Evolutionary conservation across 2,888 invertebrate genomes (phyloP).

Genomic region (Apamea epomidion): DNA sequence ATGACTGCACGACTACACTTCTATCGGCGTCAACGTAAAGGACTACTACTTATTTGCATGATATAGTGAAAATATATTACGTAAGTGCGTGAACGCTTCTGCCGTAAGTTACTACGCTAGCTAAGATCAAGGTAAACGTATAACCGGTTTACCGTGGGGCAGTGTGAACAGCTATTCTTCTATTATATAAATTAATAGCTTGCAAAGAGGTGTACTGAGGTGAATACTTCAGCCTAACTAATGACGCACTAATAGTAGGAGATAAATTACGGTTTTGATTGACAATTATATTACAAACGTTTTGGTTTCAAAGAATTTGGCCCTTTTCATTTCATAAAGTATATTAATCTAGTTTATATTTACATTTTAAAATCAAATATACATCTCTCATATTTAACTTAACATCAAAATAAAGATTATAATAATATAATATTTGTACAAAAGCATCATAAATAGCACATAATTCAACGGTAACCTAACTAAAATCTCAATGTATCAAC

Average conservation of each 20-base stretch:
- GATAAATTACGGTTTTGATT: slow-evolving; percentile 21
- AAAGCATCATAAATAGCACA: slow-evolving; percentile 63
- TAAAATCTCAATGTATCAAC: slow-evolving; percentile 60
- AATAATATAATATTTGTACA: slow-evolving; percentile 63
- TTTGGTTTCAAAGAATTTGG: slow-evolving; percentile 36
- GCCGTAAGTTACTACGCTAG: slow-evolving; percentile 26
- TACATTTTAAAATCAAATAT: slow-evolving; percentile 65
- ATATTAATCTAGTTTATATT: slow-evolving; percentile 57
- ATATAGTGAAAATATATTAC: slow-evolving; percentile 20
- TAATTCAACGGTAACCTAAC: slow-evolving; percentile 41
- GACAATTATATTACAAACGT: slow-evolving; percentile 22
- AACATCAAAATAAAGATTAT: slow-evolving; percentile 60
- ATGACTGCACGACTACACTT: slow-evolving; percentile 47
- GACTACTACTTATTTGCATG: slow-evolving; percentile 7
- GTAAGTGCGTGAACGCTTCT: slow-evolving; percentile 20
- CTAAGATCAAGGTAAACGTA: slow-evolving; percentile 20
- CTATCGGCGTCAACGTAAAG: slow-evolving; percentile 15
- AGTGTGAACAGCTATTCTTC: slow-evolving; percentile 40
- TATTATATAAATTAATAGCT: slow-evolving; percentile 40
- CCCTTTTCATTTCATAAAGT: slow-evolving; percentile 25
- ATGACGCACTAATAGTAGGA: slow-evolving; percentile 24
- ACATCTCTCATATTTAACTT: slow-evolving; percentile 64
- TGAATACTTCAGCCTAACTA: slow-evolving; percentile 16
- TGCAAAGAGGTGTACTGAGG: slow-evolving; percentile 20
- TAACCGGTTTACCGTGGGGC: slow-evolving; percentile 33